Base-by-base conservation (phyloP, 2,113 vertebrate genomes). In the Pluvialis apricaria region DNA sequence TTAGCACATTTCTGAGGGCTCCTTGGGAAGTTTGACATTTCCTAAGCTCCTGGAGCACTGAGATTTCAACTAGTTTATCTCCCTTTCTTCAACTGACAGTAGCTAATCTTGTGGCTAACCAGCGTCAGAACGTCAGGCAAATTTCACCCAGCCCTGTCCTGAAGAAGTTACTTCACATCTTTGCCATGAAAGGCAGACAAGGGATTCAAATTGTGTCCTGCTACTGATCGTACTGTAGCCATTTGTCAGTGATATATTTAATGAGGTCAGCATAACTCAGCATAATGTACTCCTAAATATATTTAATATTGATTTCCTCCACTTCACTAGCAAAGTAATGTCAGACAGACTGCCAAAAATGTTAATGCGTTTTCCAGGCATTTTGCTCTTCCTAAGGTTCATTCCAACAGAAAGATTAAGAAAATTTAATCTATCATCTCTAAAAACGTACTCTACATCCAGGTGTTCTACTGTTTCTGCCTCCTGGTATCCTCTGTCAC, bases 271-370 rank as follows among this genome's bases (percentile, higher is more conserved):
- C 86, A 86, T 91, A 97, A 92, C 72, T 96, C 79, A 72, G 76
- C 71, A 88, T 94, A 91, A 96, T 82, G 61, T 78, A 77, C 70
- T 95, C 88, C 93, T 95, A 86, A 94, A 85, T 82, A 58, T 82
- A 94, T 90, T 90, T 95, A 87, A 45, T 92, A 96, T 76, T 92
- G 91, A 96, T 97, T 94, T 94, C 86, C 62, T 94, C 68, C 72
- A 86, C 84, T 44, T 90, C 71, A 60, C 86, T 54, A 88, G 84
- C 40, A 57, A 91, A 93, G 82, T 88, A 77, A 51, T 1, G 9
- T 52, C 73, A 80, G 94, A 86, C 5, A 3, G 87, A 77, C 54
- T 10, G 16, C 90, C 91, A 94, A 92, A 92, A 94, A 86, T 51
- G 64, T 45, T 86, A 78, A 86, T 93, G 94, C 3, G 1, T 93